Conservation (phyloP, 2,888 invertebrate species). For the Trachelus iudaicus region DNA sequence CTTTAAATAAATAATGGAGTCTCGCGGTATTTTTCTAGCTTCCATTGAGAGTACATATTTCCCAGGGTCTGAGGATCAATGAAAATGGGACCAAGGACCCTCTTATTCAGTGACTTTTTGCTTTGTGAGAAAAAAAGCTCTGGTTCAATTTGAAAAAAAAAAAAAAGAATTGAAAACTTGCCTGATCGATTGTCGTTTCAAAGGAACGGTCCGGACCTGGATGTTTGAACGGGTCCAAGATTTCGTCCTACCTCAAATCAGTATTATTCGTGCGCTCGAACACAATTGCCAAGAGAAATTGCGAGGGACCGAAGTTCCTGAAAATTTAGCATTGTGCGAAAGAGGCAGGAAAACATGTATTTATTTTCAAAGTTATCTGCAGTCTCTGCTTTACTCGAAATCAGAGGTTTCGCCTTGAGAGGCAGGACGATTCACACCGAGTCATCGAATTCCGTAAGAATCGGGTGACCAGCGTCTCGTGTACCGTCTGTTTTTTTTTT, state of each 20-base stretch:
- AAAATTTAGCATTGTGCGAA: background rate
- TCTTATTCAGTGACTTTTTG: background rate
- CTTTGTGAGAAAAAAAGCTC: background rate
- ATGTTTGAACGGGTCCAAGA: background rate
- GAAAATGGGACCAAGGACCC: background rate
- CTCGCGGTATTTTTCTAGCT: background rate
- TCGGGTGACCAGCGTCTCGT: conserved; percentile 22
- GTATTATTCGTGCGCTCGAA: background rate
- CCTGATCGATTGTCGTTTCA: background rate
- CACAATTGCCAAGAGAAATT: background rate
- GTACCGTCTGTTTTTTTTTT: background rate
- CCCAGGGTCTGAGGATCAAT: background rate
- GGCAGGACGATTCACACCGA: conserved; percentile 21
- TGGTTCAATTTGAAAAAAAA: background rate
- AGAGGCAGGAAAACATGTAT: background rate
- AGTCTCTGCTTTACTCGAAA: background rate
- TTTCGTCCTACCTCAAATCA: background rate
- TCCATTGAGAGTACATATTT: background rate
- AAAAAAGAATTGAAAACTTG: background rate
- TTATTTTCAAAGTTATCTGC: background rate
- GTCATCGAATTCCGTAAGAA: conserved; percentile 32
- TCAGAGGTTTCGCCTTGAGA: background rate
- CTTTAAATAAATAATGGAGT: background rate
- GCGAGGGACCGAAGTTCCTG: background rate
- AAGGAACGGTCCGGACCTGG: background rate